These are phyloP conservation scores for Xerus rutilus DNA, from an alignment of 2,797 vertebrate species.

Conservation along the genomic window DNA sequence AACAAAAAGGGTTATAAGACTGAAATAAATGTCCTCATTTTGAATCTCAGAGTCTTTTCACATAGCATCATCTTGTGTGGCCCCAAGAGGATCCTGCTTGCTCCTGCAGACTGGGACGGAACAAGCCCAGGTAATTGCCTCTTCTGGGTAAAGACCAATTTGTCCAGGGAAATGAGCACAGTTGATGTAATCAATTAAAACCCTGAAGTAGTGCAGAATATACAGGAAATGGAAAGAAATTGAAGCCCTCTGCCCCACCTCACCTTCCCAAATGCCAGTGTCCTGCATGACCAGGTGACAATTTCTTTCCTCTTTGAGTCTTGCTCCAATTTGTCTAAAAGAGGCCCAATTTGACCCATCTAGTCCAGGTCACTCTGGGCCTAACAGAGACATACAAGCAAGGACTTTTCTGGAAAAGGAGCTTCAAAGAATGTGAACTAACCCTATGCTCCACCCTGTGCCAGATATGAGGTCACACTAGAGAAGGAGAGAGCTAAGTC, in stretches of 20 bases:
- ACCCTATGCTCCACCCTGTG: not conserved
- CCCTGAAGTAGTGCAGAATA: slow-evolving; percentile 63
- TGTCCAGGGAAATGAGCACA: slow-evolving; percentile 73
- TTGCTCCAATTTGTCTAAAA: slow-evolving; percentile 13
- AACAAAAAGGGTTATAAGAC: slow-evolving; percentile 59
- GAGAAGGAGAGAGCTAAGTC: not conserved
- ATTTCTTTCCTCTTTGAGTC: slow-evolving; percentile 29
- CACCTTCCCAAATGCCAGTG: not conserved
- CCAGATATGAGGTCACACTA: not conserved
- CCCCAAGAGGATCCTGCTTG: slow-evolving; percentile 62
- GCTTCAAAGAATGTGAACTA: not conserved
- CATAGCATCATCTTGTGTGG: slow-evolving; percentile 56
- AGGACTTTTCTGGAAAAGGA: not conserved
- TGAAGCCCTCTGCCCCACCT: slow-evolving; percentile 51
- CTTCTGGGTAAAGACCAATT: slow-evolving; percentile 79
- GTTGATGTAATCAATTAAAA: slow-evolving; percentile 79
- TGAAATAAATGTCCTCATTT: slow-evolving; percentile 76
- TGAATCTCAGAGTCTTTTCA: slow-evolving; percentile 51
- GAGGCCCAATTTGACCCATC: not conserved
- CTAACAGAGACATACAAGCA: not conserved
- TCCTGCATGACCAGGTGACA: slow-evolving; percentile 11
- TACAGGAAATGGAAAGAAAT: slow-evolving; percentile 79
- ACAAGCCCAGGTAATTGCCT: slow-evolving; percentile 75
- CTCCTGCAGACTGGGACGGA: slow-evolving; percentile 56
- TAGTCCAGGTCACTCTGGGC: not conserved